These are phyloP conservation scores for Caenorhabditis drosophilae DNA, from an alignment of 2,888 invertebrate species.

Conservation along the genomic window DNA sequence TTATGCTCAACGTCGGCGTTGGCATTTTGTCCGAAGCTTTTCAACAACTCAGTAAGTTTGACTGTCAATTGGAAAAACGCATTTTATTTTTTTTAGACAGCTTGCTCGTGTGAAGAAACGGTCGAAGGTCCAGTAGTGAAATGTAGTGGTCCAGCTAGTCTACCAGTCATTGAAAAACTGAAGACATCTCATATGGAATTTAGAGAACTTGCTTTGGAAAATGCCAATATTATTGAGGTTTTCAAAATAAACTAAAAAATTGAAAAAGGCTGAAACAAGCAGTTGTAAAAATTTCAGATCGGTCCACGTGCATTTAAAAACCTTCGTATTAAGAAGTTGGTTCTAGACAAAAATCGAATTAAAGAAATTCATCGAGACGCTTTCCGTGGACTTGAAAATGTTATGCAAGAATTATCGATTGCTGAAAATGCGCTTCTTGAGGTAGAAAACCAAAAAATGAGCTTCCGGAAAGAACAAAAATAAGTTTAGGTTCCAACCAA, in stretches of 20 bases:
- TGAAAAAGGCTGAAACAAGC: background rate
- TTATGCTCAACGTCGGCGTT: slow-evolving; percentile 26
- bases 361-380: slow-evolving; percentile 67
- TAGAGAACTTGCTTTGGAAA: slow-evolving; percentile 64
- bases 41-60: slow-evolving; percentile 59
- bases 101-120: slow-evolving; percentile 64
- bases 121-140: slow-evolving; percentile 68
- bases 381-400: slow-evolving; percentile 79
- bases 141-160: slow-evolving; percentile 65
- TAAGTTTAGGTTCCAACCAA: slow-evolving; percentile 52
- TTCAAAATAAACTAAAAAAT: slow-evolving; percentile 31
- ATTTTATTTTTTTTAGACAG: slow-evolving; percentile 41
- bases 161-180: slow-evolving; percentile 64
- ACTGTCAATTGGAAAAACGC: too few species aligned
- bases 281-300: slow-evolving; percentile 58
- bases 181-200: slow-evolving; percentile 62
- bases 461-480: too few species aligned
- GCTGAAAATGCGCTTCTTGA: slow-evolving; percentile 69
- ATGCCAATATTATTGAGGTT: slow-evolving; percentile 69
- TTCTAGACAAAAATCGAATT: slow-evolving; percentile 69
- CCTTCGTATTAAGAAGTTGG: slow-evolving; percentile 69
- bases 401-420: slow-evolving; percentile 83
- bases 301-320: slow-evolving; percentile 77
- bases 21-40: slow-evolving; percentile 61
- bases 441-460: background rate